Percentiles rank a stretch among this genome's conserved stretches.
Evolutionary conservation across 1,140 invertebrate species (phyloP).

Genomic region (Nephotettix cincticeps): DNA sequence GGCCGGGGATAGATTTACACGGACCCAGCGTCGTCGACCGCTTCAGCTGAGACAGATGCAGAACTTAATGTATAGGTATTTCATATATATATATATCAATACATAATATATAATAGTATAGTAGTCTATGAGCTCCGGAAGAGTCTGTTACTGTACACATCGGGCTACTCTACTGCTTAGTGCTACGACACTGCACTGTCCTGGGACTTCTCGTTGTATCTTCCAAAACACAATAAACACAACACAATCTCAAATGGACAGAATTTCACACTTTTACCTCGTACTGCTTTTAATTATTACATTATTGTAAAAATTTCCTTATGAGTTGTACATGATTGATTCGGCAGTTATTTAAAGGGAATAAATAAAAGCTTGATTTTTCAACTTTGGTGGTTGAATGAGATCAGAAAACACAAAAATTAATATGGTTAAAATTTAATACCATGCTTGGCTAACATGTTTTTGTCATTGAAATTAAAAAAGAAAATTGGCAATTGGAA

Average conservation of each 20-base stretch:
- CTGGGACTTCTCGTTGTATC: conserved; percentile 14
- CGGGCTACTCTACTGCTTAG: not conserved
- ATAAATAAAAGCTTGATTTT: too few species aligned
- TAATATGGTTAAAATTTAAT: too few species aligned
- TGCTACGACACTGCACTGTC: not conserved
- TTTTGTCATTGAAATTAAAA: too few species aligned
- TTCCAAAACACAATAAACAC: not conserved
- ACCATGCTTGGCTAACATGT: too few species aligned
- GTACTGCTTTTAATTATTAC: not conserved
- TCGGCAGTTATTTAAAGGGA: too few species aligned
- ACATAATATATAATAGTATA: conserved; percentile 25
- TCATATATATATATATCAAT: conserved; percentile 22
- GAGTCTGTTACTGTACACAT: not conserved
- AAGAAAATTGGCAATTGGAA: too few species aligned
- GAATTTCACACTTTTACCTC: conserved; percentile 15
- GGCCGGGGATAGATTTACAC: not conserved
- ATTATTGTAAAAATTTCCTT: too few species aligned
- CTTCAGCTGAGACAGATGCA: conserved; percentile 1
- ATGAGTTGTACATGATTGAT: too few species aligned
- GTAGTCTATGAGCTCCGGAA: conserved; percentile 3
- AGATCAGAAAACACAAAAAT: too few species aligned
- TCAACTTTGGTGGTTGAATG: too few species aligned
- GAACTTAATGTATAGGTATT: conserved; percentile 24
- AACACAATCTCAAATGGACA: conserved; percentile 6
- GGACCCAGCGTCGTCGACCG: not conserved